Evolutionary conservation across 2,888 invertebrate genomes (phyloP), one percentile per base, ranked within the genome.

Genomic region (Thyatira batis): DNA sequence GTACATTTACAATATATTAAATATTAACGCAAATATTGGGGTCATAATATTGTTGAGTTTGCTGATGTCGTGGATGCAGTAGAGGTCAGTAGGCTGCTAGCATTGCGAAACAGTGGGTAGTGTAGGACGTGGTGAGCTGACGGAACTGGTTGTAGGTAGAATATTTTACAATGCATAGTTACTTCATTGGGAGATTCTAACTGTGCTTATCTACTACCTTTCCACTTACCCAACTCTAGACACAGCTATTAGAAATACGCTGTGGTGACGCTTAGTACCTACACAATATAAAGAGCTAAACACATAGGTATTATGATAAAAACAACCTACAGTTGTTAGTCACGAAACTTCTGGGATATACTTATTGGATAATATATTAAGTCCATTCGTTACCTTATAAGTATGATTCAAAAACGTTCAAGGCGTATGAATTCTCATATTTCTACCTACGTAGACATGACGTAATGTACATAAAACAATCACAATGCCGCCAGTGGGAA

Each of bases 371-470:
- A 33, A 33, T 33, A 10, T 33, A 33, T 39, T 6, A 39, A 13
- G 17, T 17, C 8, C 11, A 11, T n/a, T 33, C 11, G 39, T 39
- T 39, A 39, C 17, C 17, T 39, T 33, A 8, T 39, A 3, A 17
- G 39, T 5, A 39, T 39, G 39, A 39, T 39, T 17, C 39, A 39
- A n/a, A n/a, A n/a, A n/a, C n/a, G n/a, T n/a, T n/a, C n/a, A n/a
- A n/a, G 20, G 23, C n/a, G 11, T 45, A 27, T 8, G 3, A 8
- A 28, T 8, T 20, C 25, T 21, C 25, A 27, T 11, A 45, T 45
- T 20, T 10, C 48, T 48, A 23, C 48, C 48, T 48, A 48, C 48
- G 48, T 27, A 27, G 20, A 46, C 17, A 13, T 48, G 27, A 48
- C 48, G 48, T 48, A 27, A 48, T 48, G 20, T 48, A 20, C 20